Conservation (phyloP, 2,797 vertebrate genomes). For the Mormyrops boulengeri region DNA sequence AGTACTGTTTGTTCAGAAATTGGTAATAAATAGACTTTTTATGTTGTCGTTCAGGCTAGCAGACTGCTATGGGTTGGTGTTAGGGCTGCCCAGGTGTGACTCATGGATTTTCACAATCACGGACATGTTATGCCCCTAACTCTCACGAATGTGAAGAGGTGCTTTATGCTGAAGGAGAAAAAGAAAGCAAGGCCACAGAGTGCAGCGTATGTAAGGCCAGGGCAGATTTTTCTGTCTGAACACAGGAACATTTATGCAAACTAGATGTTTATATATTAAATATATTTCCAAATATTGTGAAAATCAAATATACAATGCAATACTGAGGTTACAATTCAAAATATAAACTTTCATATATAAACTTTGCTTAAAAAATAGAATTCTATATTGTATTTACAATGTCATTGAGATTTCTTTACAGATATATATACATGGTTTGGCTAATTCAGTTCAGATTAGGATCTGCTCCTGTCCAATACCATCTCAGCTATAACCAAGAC, state of each 20-base stretch:
- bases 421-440: slow-evolving; percentile 8
- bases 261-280: background rate
- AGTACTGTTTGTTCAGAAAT: background rate
- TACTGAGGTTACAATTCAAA: slow-evolving; percentile 42
- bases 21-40: background rate
- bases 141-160: background rate
- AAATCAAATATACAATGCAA: background rate
- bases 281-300: background rate
- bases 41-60: background rate
- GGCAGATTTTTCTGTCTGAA: background rate
- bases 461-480: background rate
- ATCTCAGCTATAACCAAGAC: background rate
- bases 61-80: background rate
- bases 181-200: background rate
- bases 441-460: background rate
- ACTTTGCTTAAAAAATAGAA: slow-evolving; percentile 30
- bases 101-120: background rate
- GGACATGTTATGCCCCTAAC: background rate
- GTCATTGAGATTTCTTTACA: slow-evolving; percentile 25
- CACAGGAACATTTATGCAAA: background rate
- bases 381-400: background rate
- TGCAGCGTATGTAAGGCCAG: background rate
- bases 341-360: slow-evolving; percentile 32
- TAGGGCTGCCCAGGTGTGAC: background rate
- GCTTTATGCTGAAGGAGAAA: background rate